These are phyloP conservation scores for Trachelus stipa DNA, from an alignment of 2,888 invertebrate genomes.

Conservation along the genomic window DNA sequence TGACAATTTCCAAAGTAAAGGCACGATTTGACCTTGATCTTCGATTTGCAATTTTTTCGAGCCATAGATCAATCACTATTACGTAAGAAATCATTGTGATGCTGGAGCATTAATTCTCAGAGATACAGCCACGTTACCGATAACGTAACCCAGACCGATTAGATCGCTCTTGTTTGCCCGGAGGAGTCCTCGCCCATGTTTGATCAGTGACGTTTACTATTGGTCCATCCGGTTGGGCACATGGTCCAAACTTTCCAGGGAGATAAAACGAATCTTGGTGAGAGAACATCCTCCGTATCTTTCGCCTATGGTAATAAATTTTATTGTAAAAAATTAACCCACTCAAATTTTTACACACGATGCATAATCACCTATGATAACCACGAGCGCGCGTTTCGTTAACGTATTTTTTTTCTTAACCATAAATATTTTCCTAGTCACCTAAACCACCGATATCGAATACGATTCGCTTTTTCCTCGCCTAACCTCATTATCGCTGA, in stretches of 20 bases:
- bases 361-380: neutral
- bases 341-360: neutral
- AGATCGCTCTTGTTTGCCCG: conserved; percentile 60
- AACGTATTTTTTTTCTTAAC: neutral
- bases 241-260: conserved; percentile 38
- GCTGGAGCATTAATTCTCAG: conserved; percentile 44
- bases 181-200: conserved; percentile 58
- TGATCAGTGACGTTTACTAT: conserved; percentile 54
- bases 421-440: neutral
- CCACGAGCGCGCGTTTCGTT: neutral
- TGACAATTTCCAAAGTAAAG: neutral
- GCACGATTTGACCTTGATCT: neutral
- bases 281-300: neutral
- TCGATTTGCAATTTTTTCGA: neutral
- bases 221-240: conserved; percentile 59
- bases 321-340: neutral
- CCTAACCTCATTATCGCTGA: neutral
- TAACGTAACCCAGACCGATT: conserved; percentile 53
- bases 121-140: conserved; percentile 40
- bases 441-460: neutral
- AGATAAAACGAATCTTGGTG: conserved; percentile 6
- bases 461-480: neutral
- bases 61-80: neutral
- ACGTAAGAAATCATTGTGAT: conserved; percentile 36
- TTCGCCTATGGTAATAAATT: neutral